phyloP scores from a whole-genome alignment of 1,140 invertebrate species.

The Drosophila ohnishii region DNA sequence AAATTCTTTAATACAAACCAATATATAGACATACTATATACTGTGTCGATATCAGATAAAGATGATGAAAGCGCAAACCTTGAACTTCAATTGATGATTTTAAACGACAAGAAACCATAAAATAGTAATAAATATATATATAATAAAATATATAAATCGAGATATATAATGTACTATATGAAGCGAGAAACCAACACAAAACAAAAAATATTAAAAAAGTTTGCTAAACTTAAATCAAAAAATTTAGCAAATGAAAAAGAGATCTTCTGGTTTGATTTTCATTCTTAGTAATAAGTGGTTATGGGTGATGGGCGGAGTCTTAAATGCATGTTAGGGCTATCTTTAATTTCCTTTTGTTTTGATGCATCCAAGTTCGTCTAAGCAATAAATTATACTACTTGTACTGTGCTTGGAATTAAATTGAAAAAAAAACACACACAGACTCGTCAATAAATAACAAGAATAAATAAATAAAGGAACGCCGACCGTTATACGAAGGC shows the following conservation, averaged over 20 bases:
- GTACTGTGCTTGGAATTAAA: no score
- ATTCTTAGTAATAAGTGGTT: background rate
- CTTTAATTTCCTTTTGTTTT: no score
- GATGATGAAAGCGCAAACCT: slow-evolving; percentile 51
- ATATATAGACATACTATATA: slow-evolving; percentile 26
- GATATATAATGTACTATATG: slow-evolving; percentile 70
- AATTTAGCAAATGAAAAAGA: slow-evolving; percentile 74
- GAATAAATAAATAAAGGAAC: no score
- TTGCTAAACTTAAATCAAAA: slow-evolving; percentile 77
- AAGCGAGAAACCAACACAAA: slow-evolving; percentile 56
- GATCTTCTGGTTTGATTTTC: slow-evolving; percentile 12
- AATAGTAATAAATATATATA: slow-evolving; percentile 71
- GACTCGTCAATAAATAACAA: no score
- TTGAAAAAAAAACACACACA: no score
- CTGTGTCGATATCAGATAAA: slow-evolving; percentile 28
- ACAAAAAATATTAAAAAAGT: slow-evolving; percentile 62
- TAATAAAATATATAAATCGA: slow-evolving; percentile 60
- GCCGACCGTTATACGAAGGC: no score
- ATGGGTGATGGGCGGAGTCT: background rate
- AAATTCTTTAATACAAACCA: slow-evolving; percentile 57
- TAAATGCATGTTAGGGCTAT: background rate
- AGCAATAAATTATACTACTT: no score
- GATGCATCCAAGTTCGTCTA: no score
- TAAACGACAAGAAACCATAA: slow-evolving; percentile 53
- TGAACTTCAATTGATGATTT: slow-evolving; percentile 74